These are phyloP conservation scores for Panurus biarmicus DNA, from an alignment of 2,113 vertebrate species.

Conservation along the genomic window DNA sequence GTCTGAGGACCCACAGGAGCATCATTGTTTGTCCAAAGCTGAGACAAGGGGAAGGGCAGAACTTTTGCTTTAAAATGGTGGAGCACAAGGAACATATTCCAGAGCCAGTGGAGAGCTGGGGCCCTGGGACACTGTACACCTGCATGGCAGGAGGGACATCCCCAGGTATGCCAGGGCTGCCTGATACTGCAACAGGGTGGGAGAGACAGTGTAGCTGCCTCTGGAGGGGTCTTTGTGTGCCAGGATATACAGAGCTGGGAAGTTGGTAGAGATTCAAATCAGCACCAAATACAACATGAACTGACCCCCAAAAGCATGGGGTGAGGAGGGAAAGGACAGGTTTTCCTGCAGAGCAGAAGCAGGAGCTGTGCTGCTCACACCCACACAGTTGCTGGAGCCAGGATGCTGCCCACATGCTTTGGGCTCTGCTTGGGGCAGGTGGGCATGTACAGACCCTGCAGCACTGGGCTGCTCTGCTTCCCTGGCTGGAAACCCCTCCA, in stretches of 20 bases:
- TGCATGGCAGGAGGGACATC: background rate
- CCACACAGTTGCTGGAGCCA: background rate
- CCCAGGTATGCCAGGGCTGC: background rate
- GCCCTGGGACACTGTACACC: background rate
- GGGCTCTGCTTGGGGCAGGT: background rate
- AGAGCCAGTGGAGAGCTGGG: fast-evolving
- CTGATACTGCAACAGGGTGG: background rate
- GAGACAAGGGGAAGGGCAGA: background rate
- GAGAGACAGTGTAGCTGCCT: background rate
- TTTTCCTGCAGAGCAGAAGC: background rate
- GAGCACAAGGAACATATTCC: background rate
- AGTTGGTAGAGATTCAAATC: background rate
- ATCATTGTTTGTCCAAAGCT: background rate
- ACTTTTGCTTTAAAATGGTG: background rate
- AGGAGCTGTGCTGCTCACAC: background rate
- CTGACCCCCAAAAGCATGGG: background rate
- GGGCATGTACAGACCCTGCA: background rate
- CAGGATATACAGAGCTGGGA: background rate
- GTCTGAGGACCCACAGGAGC: fast-evolving
- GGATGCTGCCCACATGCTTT: background rate
- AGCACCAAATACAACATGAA: background rate
- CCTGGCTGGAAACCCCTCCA: background rate
- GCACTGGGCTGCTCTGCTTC: background rate
- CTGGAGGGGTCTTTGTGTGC: fast-evolving
- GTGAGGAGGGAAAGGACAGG: fast-evolving